Percentiles rank a stretch among this genome's conserved stretches.
These are phyloP conservation scores for Loripinus fragilis DNA, from an alignment of 2,888 invertebrate genomes.

Conservation along the genomic window DNA sequence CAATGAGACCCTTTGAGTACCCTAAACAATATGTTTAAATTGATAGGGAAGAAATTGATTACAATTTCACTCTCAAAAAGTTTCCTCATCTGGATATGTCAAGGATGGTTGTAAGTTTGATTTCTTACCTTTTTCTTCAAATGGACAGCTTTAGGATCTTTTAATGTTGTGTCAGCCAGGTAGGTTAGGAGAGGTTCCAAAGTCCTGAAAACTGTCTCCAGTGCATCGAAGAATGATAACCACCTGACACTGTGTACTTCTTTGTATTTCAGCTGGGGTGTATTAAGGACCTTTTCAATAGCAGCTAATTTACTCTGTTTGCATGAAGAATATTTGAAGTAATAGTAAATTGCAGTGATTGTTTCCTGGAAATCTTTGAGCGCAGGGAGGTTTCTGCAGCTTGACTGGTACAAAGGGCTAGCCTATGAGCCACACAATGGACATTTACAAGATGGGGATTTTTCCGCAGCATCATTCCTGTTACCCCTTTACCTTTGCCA, in stretches of 20 bases:
- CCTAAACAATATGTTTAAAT: no score
- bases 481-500: constrained; percentile 39
- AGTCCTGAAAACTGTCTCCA: constrained; percentile 29
- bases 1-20: no score
- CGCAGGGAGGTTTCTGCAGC: constrained; percentile 32
- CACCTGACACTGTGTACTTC: constrained; percentile 54
- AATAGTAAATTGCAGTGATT: constrained; percentile 40
- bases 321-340: constrained; percentile 43
- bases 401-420: constrained; percentile 46
- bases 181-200: constrained; percentile 35
- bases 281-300: constrained; percentile 45
- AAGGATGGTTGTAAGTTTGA: no score
- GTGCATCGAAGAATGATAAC: constrained; percentile 43
- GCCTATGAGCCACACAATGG: no score
- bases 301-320: constrained; percentile 22
- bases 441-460: constrained; percentile 45
- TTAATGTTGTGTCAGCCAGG: constrained; percentile 17
- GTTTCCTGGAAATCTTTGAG: constrained; percentile 42
- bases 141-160: constrained; percentile 39
- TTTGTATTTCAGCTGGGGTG: constrained; percentile 37
- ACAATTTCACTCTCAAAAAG: no score
- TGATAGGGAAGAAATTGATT: no score
- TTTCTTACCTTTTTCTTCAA: constrained; percentile 32
- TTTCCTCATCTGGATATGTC: no score
- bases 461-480: constrained; percentile 26